Evolutionary conservation across 2,797 vertebrate genomes (phyloP).

Genomic region (Mastacembelus armatus): DNA sequence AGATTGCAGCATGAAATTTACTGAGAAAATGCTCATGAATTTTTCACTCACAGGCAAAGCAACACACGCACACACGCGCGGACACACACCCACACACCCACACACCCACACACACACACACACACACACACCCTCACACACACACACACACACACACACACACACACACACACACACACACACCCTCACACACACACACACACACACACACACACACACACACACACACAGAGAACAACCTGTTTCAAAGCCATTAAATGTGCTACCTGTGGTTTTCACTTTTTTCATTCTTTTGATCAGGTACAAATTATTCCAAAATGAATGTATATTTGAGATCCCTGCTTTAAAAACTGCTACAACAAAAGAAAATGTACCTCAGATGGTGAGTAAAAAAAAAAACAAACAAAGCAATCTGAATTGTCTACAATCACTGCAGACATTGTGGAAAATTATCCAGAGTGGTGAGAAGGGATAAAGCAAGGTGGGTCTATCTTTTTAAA

Average conservation of each 20-base stretch:
- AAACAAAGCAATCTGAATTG: constrained; percentile 50
- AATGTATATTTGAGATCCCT: constrained; percentile 42
- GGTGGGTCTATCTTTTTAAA: constrained; percentile 56
- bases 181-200: too few relatives aligned
- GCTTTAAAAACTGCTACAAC: constrained; percentile 31
- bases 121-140: too few relatives aligned
- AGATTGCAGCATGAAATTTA: constrained; percentile 7
- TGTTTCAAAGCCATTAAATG: constrained; percentile 17
- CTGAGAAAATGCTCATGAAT: constrained; percentile 7
- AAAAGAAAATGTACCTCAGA: not conserved
- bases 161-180: too few relatives aligned
- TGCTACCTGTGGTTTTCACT: constrained; percentile 36
- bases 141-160: too few relatives aligned
- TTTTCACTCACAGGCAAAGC: constrained; percentile 3
- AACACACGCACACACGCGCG: not conserved
- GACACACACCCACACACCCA: not conserved
- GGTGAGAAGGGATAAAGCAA: constrained; percentile 30
- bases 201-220: not conserved
- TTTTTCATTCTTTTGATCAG: constrained; percentile 53
- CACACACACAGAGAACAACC: constrained; percentile 13
- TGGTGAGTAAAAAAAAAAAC: constrained; percentile 33
- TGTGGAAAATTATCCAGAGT: constrained; percentile 56
- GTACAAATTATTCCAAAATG: constrained; percentile 38
- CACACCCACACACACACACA: too few relatives aligned
- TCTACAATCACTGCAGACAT: constrained; percentile 48